phyloP scores from a whole-genome alignment of 2,113 vertebrate species.

The Tachycineta bicolor region DNA sequence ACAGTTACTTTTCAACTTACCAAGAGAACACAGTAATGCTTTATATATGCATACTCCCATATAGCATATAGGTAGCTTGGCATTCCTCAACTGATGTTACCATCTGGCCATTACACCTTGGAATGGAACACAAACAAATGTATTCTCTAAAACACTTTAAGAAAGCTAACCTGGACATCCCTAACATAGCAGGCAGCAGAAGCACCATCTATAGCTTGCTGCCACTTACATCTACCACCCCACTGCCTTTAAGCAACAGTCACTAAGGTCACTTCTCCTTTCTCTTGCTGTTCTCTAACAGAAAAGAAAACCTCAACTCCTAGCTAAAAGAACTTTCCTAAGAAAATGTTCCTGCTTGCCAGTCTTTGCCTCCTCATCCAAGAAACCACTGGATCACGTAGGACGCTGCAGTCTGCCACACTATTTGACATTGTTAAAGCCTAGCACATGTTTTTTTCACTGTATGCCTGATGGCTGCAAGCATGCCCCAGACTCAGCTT shows the following conservation, averaged over 20 bases:
- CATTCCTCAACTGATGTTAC: not conserved
- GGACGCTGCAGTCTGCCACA: not conserved
- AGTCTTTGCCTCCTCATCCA: not conserved
- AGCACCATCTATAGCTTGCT: not conserved
- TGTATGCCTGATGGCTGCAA: not conserved
- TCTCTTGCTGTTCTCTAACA: not conserved
- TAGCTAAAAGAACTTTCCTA: not conserved
- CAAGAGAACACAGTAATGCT: accelerated
- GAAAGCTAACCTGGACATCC: not conserved
- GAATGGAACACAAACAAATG: not conserved
- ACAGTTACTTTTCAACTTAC: not conserved
- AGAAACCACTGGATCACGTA: accelerated
- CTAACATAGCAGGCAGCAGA: not conserved
- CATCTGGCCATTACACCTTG: not conserved
- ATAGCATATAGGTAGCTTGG: not conserved
- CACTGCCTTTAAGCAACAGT: not conserved
- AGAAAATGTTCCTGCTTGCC: not conserved
- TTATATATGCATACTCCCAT: not conserved
- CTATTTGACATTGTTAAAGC: not conserved
- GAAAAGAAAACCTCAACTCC: not conserved
- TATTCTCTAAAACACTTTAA: not conserved
- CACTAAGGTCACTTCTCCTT: not conserved
- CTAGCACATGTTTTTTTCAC: not conserved
- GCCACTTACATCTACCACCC: not conserved
- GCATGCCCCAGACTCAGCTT: not conserved